These are phyloP conservation scores for Trachelus troglodyta DNA, from an alignment of 2,888 invertebrate genomes.

Conservation along the genomic window DNA sequence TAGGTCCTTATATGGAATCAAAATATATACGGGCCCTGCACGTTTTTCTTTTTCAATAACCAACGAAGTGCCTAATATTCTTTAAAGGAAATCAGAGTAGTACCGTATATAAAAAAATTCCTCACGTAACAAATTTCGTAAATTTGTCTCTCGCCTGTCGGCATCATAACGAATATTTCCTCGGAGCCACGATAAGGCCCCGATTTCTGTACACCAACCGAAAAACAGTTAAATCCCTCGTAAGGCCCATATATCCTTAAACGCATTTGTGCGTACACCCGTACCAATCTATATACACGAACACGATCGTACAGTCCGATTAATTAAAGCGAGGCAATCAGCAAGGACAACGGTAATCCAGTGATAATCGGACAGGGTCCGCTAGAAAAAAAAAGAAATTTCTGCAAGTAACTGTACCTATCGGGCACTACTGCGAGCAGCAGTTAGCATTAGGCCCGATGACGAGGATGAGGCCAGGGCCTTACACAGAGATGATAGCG, in stretches of 20 bases:
- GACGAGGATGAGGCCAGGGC: conserved; percentile 44
- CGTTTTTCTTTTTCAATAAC: background rate
- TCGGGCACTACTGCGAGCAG: conserved; percentile 25
- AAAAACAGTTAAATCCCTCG: background rate
- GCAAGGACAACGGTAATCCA: background rate
- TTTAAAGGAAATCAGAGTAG: background rate
- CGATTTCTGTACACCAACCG: conserved; percentile 49
- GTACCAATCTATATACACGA: background rate
- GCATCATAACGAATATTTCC: conserved; percentile 13
- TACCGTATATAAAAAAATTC: background rate
- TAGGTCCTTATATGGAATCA: background rate
- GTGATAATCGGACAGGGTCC: background rate
- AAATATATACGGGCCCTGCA: background rate
- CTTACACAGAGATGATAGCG: conserved; percentile 44
- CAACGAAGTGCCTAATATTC: background rate
- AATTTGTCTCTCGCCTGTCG: conserved; percentile 22
- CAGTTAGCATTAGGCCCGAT: conserved; percentile 47
- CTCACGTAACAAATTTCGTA: conserved; percentile 16
- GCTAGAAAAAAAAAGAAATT: conserved; percentile 5
- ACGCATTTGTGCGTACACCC: background rate
- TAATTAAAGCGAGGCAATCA: background rate
- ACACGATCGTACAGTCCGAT: background rate
- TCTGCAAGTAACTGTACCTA: conserved; percentile 24
- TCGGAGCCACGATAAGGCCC: conserved; percentile 52
- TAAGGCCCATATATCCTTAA: background rate